Percentiles rank a stretch among this genome's conserved stretches.
Conservation (phyloP, 2,888 invertebrate genomes). For the Unio delphinus region DNA sequence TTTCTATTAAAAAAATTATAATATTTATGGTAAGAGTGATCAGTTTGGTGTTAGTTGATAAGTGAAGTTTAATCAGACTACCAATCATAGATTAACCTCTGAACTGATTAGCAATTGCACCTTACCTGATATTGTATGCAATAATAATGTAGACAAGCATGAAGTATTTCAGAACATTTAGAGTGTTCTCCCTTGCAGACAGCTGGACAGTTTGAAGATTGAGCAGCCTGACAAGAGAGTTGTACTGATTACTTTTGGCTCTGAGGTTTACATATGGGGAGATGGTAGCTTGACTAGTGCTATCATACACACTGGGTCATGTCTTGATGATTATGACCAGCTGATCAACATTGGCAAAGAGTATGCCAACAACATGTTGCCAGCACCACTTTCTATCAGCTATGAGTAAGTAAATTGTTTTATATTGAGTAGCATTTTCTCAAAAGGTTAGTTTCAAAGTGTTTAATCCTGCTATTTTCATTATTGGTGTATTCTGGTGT, state of each 20-base stretch:
- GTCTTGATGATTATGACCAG: slow-evolving; percentile 31
- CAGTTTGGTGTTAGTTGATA: no score
- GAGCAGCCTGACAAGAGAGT: slow-evolving; percentile 59
- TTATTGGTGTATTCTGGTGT: no score
- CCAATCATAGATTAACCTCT: no score
- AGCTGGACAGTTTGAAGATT: slow-evolving; percentile 54
- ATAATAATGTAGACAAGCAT: no score
- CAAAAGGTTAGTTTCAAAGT: no score
- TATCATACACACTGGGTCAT: slow-evolving; percentile 9
- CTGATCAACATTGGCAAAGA: slow-evolving; percentile 42
- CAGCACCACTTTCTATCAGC: slow-evolving; percentile 44
- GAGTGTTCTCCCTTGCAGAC: slow-evolving; percentile 37
- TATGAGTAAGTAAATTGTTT: slow-evolving; percentile 30
- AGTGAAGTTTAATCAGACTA: no score
- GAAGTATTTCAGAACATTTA: not conserved
- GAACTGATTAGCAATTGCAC: no score
- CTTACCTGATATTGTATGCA: no score
- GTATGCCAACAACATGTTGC: slow-evolving; percentile 39
- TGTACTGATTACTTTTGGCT: slow-evolving; percentile 55
- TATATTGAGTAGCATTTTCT: not conserved
- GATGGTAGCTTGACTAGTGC: slow-evolving; percentile 32
- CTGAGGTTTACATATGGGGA: slow-evolving; percentile 49
- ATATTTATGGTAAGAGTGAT: no score
- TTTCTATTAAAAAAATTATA: no score
- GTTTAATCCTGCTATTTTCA: no score